Evolutionary conservation across 2,797 vertebrate genomes (phyloP).

Genomic region (Menidia menidia): DNA sequence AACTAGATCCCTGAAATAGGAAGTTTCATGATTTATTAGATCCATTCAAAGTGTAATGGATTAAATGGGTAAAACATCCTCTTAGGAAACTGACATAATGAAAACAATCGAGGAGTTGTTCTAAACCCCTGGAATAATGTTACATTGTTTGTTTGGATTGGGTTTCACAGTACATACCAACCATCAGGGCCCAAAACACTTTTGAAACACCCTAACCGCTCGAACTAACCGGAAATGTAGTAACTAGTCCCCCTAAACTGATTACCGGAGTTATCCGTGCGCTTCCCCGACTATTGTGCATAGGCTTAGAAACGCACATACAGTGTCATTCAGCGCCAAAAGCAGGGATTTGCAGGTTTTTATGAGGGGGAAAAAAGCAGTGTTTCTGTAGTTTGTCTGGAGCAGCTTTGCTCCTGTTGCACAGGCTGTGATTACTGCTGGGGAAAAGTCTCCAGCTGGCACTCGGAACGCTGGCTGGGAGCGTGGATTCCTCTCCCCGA

Average conservation of each 20-base stretch:
- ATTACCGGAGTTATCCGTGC: constrained; percentile 5
- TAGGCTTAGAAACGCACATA: neutral
- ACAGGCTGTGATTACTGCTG: constrained; percentile 15
- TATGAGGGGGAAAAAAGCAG: constrained; percentile 4
- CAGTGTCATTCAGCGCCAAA: constrained; percentile 13
- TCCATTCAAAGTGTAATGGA: too few relatives aligned
- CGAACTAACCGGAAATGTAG: neutral
- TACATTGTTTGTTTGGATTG: neutral
- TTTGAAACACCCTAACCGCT: neutral
- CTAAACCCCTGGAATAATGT: neutral
- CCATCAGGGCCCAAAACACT: neutral
- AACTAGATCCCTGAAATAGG: too few relatives aligned
- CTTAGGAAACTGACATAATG: neutral
- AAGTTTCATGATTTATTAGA: too few relatives aligned
- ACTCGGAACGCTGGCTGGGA: neutral
- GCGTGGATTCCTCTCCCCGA: neutral
- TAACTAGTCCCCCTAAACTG: constrained; percentile 10
- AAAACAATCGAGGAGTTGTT: neutral
- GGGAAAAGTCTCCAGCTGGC: constrained; percentile 10
- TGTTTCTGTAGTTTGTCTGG: constrained; percentile 29
- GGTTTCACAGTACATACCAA: neutral
- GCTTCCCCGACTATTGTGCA: constrained; percentile 5
- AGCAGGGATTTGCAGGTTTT: constrained; percentile 25
- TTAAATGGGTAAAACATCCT: too few relatives aligned
- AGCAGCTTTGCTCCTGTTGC: constrained; percentile 13